phyloP scores from a whole-genome alignment of 2,888 invertebrate genomes.

The Allolobophora icterica region DNA sequence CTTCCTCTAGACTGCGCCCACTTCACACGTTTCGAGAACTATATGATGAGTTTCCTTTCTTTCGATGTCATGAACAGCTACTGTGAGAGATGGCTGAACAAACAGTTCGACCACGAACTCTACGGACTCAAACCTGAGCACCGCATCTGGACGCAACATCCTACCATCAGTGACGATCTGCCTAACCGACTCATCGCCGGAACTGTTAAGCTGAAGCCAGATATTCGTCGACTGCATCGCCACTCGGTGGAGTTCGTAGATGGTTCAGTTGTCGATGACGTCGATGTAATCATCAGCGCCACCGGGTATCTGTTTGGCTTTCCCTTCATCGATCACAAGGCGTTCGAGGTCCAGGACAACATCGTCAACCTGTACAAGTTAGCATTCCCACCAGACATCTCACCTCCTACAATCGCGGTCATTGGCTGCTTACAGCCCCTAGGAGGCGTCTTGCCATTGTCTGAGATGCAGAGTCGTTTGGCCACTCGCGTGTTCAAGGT shows the following conservation, averaged over 20 bases:
- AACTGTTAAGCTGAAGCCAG: constrained; percentile 60
- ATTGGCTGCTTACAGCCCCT: constrained; percentile 66
- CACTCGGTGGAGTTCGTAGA: constrained; percentile 59
- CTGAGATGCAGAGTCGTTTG: constrained; percentile 67
- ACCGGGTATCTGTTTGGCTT: constrained; percentile 66
- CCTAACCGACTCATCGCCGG: constrained; percentile 64
- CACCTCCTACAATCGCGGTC: constrained; percentile 63
- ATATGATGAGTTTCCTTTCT: constrained; percentile 14
- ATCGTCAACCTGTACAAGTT: constrained; percentile 63
- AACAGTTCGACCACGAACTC: constrained; percentile 61
- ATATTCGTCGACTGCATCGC: constrained; percentile 54
- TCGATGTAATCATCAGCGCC: constrained; percentile 62
- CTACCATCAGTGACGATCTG: constrained; percentile 66
- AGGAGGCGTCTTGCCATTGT: constrained; percentile 67
- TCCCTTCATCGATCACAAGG: constrained; percentile 62
- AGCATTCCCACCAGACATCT: constrained; percentile 63
- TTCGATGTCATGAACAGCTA: constrained; percentile 26
- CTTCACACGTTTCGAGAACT: background rate
- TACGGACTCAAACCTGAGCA: constrained; percentile 65
- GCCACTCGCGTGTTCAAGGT: constrained; percentile 63
- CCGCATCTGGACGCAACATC: constrained; percentile 54
- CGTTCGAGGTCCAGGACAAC: constrained; percentile 55
- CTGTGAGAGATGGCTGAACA: constrained; percentile 51
- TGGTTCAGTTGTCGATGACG: constrained; percentile 57
- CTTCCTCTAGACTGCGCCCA: constrained; percentile 54